phyloP scores from a whole-genome alignment of 2,888 invertebrate genomes.

The Atethmia centrago region DNA sequence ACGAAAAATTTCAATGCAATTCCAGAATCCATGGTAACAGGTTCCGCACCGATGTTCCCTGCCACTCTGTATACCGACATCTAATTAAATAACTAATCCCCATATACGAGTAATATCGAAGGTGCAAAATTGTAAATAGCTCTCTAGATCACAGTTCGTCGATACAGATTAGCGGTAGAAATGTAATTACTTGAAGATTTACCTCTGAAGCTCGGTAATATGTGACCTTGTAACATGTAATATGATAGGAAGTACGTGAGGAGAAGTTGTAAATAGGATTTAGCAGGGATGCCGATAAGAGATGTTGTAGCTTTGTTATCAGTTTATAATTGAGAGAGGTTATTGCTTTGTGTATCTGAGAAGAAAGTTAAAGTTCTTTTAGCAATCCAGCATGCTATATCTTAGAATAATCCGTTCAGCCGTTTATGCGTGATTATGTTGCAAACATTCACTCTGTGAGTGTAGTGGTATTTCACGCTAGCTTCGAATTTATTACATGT shows the following conservation, averaged over 20 bases:
- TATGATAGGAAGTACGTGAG: too few species aligned
- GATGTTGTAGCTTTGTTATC: background rate
- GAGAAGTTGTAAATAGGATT: slow-evolving; percentile 29
- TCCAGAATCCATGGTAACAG: too few species aligned
- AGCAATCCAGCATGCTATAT: too few species aligned
- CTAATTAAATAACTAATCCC: background rate
- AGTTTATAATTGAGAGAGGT: background rate
- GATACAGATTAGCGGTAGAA: slow-evolving; percentile 45
- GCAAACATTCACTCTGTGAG: too few species aligned
- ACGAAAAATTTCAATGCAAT: too few species aligned
- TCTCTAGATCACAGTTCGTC: slow-evolving; percentile 17
- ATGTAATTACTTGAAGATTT: slow-evolving; percentile 61
- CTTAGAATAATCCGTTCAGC: background rate
- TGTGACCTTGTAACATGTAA: slow-evolving; percentile 28
- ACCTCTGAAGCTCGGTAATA: slow-evolving; percentile 9
- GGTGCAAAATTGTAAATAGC: slow-evolving; percentile 12
- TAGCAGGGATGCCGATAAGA: background rate
- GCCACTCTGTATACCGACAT: too few species aligned
- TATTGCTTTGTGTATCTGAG: background rate
- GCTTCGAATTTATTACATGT: background rate
- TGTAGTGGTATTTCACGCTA: background rate
- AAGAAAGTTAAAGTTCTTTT: background rate
- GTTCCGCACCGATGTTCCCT: too few species aligned
- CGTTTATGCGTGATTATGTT: background rate
- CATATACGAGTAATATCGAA: background rate